Base-by-base conservation (phyloP, 2,888 invertebrate species). In the Cheilosia variabilis region DNA sequence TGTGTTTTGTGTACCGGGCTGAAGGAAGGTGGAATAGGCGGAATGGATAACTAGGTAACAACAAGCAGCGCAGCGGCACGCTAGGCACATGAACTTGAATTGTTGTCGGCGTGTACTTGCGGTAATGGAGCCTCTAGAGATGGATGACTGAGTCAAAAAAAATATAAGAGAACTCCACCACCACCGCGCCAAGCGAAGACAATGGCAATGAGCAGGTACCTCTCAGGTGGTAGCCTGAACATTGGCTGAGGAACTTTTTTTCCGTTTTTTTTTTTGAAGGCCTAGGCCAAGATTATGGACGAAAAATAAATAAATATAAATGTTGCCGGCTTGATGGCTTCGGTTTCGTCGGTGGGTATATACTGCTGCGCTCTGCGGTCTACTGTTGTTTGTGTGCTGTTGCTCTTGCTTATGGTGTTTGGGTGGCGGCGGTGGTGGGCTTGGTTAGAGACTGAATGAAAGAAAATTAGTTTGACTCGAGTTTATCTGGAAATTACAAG, bases 231-330 rank as follows among this genome's bases (percentile, higher is more conserved):
- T 71, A 60, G 47, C 17, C 17, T 27, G 73, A 60, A 53, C 60
- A 31, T 66, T 47, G 68, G 83, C 83, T 66, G 73, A 73, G 68
- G 84, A 65, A 66, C 69, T 53, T 72, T 34, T 34, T 34, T 34
- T 34, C 10, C 9, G 6, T 3, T 34, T 3, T 3, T 37, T 37
- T 13, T 13, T 79, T 87, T 87, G 87, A 87, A 87, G 87, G 87
- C 87, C 83, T 87, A 87, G 87, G 87, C 87, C 87, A 87, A 87
- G 87, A 81, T 83, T 87, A 79, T 72, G 82, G 79, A 78, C 77
- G 55, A 68, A 73, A 75, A 83, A 50, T 19, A 72, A 68, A 72
- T 37, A 58, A 65, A 62, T 63, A 73, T 27, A 62, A 50, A 62
- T 68, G 72, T 75, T 71, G 73, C 87, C 81, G 86, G 86, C 76